A percentile compares a stretch with the other conserved stretches of the same genome.
phyloP scores from a whole-genome alignment of 2,888 invertebrate genomes.

The Alloplasta piceator region DNA sequence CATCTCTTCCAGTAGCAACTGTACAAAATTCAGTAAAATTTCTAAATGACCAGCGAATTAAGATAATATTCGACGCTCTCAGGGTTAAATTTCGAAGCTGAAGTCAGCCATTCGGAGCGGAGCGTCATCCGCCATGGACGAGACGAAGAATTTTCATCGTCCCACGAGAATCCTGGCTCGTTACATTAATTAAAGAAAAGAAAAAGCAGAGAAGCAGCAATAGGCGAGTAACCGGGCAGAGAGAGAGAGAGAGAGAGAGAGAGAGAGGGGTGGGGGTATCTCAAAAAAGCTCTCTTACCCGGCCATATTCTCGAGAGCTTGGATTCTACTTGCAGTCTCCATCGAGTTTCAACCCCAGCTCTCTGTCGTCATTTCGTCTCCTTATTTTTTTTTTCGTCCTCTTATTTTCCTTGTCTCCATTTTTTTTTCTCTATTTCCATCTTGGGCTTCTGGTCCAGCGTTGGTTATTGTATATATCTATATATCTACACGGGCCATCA shows the following conservation, averaged over 20 bases:
- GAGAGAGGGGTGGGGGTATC: constrained; percentile 19
- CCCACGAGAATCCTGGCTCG: constrained; percentile 61
- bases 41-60: constrained; percentile 38
- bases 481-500: constrained; percentile 14
- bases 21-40: constrained; percentile 13
- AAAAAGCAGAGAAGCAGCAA: constrained; percentile 43
- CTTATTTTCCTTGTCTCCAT: constrained; percentile 19
- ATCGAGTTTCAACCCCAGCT: constrained; percentile 4
- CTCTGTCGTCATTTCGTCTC: constrained; percentile 22
- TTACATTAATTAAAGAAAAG: constrained; percentile 67
- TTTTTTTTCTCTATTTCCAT: constrained; percentile 8
- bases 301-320: constrained; percentile 51
- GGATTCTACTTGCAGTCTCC: constrained; percentile 47
- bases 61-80: constrained; percentile 57
- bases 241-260: constrained; percentile 1
- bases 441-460: constrained; percentile 21
- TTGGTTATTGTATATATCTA: neutral
- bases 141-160: constrained; percentile 54
- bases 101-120: constrained; percentile 40
- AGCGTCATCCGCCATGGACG: neutral
- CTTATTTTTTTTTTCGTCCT: constrained; percentile 15
- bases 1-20: too few relatives aligned
- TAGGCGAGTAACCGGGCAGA: constrained; percentile 15
- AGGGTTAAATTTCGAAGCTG: constrained; percentile 54
- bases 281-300: constrained; percentile 26